A percentile compares a stretch with the other conserved stretches of the same genome.
phyloP scores from a whole-genome alignment of 2,797 vertebrate genomes.

The Crocidura indochinensis region DNA sequence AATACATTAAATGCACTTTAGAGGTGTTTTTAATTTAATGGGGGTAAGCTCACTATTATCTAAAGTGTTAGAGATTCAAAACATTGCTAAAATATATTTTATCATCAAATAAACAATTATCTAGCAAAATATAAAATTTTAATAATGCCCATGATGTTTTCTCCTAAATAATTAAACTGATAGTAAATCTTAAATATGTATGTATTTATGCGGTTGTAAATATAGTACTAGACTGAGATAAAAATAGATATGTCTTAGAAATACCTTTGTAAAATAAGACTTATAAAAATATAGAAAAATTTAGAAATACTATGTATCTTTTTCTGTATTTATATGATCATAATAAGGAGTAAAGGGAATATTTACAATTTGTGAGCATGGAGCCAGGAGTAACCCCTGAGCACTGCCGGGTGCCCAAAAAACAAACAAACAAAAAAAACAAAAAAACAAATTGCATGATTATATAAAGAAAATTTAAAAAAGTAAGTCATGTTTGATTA shows the following conservation, averaged over 20 bases:
- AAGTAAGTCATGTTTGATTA: not conserved
- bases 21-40: not conserved
- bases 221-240: not conserved
- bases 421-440: no score
- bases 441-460: no score
- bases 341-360: slow-evolving; percentile 22
- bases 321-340: not conserved
- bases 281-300: slow-evolving; percentile 4
- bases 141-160: not conserved
- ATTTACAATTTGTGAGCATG: not conserved
- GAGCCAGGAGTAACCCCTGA: no score
- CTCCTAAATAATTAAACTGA: slow-evolving; percentile 3
- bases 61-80: no score
- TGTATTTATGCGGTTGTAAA: not conserved
- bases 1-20: not conserved
- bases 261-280: not conserved
- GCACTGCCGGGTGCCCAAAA: no score
- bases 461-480: no score
- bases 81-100: no score
- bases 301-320: not conserved
- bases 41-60: no score
- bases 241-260: not conserved
- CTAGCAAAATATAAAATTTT: not conserved
- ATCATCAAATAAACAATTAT: no score
- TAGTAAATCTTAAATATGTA: slow-evolving; percentile 2